Percentiles rank a stretch among this genome's conserved stretches.
Conservation (phyloP, 1,140 invertebrate species). For the Bactericera cockerelli region DNA sequence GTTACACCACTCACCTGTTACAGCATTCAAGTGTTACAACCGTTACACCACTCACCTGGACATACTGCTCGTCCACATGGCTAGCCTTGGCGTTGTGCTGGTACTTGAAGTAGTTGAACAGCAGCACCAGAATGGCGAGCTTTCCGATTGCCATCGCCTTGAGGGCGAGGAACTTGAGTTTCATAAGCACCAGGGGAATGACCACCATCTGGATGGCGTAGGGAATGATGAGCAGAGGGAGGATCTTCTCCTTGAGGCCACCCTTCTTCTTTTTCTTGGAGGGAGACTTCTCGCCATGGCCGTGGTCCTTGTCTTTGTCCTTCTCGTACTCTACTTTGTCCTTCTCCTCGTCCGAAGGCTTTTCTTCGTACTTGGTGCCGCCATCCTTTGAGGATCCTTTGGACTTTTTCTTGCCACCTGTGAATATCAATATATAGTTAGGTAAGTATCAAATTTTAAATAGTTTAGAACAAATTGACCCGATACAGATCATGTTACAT, state of each 20-base stretch:
- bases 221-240: constrained; percentile 22
- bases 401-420: neutral
- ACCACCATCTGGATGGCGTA: constrained; percentile 20
- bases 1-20: no score
- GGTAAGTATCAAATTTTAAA: no score
- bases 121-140: constrained; percentile 19
- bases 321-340: constrained; percentile 6
- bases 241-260: constrained; percentile 17
- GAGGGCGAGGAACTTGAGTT: constrained; percentile 22
- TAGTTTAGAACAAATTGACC: no score
- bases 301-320: neutral
- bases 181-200: constrained; percentile 22
- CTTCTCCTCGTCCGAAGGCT: neutral
- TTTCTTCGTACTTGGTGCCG: neutral
- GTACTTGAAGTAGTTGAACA: constrained; percentile 14
- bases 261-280: constrained; percentile 19
- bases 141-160: constrained; percentile 22
- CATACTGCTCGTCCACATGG: neutral
- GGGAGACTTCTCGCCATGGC: neutral
- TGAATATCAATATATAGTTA: neutral
- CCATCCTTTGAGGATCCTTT: neutral
- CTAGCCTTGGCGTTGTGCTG: neutral
- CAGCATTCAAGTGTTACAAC: no score
- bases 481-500: no score
- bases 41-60: neutral